A percentile compares a stretch with the other conserved stretches of the same genome.
These are phyloP conservation scores for Petroica traversi DNA, from an alignment of 2,113 vertebrate species.

Conservation along the genomic window DNA sequence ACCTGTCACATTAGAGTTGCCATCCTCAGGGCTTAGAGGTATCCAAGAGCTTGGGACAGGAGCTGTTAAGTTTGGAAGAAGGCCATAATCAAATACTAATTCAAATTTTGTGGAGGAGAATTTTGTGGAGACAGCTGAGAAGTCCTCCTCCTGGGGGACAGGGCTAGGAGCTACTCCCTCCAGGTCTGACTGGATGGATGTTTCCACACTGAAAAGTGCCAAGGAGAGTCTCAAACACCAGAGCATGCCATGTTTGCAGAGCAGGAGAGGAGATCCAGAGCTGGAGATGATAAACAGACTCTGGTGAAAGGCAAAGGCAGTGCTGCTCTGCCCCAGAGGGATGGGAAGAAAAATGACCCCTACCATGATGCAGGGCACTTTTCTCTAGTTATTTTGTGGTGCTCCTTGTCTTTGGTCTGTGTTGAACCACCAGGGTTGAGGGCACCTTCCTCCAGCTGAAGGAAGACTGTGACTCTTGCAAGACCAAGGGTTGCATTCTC, in stretches of 20 bases:
- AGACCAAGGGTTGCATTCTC: neutral
- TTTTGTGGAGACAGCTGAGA: neutral
- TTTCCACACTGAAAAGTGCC: neutral
- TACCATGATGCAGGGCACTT: neutral
- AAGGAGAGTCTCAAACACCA: fast-evolving
- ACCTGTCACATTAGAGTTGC: neutral
- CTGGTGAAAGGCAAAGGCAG: neutral
- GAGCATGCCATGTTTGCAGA: neutral
- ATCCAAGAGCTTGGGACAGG: neutral
- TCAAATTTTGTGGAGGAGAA: neutral
- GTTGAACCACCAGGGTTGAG: neutral
- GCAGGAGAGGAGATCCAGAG: neutral
- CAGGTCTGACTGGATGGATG: neutral
- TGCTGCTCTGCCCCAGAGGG: neutral
- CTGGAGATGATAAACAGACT: neutral
- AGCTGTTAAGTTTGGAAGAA: neutral
- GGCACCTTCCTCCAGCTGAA: neutral
- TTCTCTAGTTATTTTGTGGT: neutral
- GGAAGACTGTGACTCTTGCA: neutral
- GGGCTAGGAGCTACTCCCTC: neutral
- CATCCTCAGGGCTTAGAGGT: neutral
- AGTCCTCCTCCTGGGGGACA: neutral
- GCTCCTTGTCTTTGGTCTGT: neutral
- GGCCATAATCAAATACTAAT: neutral
- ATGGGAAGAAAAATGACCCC: neutral